Evolutionary conservation across 2,113 vertebrate genomes (phyloP).

Genomic region (Macaca nemestrina): DNA sequence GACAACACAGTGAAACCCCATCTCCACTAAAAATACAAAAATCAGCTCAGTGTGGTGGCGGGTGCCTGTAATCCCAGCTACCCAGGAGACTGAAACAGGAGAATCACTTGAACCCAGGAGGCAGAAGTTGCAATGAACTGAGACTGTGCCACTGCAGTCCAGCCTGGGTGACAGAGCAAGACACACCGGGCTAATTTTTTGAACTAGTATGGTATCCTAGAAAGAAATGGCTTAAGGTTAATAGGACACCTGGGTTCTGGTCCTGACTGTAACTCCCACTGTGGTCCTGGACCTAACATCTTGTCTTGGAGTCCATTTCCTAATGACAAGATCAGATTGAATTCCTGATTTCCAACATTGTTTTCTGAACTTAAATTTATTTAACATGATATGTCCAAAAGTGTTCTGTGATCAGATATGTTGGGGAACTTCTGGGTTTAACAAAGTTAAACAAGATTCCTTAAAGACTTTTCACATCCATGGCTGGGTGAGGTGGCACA

Average conservation of each 20-base stretch:
- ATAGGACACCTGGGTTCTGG: not conserved
- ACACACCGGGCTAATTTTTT: not conserved
- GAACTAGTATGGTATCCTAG: not conserved
- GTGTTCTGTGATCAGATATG: not conserved
- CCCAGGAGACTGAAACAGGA: too few relatives aligned
- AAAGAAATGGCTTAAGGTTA: not conserved
- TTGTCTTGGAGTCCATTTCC: not conserved
- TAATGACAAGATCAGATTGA: not conserved
- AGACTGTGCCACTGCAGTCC: too few relatives aligned
- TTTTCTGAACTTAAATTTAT: not conserved
- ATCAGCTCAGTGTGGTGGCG: too few relatives aligned
- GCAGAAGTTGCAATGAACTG: too few relatives aligned
- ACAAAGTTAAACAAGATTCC: not conserved
- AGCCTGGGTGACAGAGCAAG: too few relatives aligned
- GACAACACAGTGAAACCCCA: too few relatives aligned
- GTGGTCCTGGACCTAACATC: not conserved
- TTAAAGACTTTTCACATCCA: not conserved
- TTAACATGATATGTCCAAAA: not conserved
- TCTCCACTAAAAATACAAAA: too few relatives aligned
- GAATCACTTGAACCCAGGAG: too few relatives aligned
- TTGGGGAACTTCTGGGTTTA: constrained; percentile 13
- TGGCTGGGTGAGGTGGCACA: too few relatives aligned
- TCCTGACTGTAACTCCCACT: not conserved
- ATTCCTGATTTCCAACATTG: constrained; percentile 15
- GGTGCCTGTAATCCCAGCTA: too few relatives aligned